Evolutionary conservation across 2,113 vertebrate species (phyloP).

Genomic region (Arenaria interpres): DNA sequence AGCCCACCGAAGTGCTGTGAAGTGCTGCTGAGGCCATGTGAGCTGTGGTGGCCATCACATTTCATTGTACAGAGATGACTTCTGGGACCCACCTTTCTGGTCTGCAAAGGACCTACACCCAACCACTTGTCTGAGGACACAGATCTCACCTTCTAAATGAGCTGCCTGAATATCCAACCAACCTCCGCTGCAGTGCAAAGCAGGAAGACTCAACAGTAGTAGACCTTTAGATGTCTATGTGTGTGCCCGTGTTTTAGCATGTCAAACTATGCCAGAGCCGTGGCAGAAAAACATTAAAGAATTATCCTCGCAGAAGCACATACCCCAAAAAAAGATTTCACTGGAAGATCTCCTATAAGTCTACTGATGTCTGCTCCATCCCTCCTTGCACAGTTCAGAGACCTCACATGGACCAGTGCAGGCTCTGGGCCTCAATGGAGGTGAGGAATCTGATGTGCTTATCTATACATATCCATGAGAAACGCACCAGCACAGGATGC

Average conservation of each 20-base stretch:
- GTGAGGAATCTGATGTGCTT: not conserved
- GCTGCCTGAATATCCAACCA: not conserved
- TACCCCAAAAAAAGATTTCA: not conserved
- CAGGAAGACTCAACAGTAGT: not conserved
- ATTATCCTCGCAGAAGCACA: not conserved
- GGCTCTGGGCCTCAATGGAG: not conserved
- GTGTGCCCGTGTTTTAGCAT: not conserved
- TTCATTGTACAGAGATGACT: too few species aligned
- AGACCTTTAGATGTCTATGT: not conserved
- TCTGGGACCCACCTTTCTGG: not conserved
- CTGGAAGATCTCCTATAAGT: not conserved
- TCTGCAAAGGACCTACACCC: not conserved
- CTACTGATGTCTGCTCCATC: not conserved
- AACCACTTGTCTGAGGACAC: fast-evolving
- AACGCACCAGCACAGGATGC: fast-evolving
- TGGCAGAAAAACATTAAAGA: not conserved
- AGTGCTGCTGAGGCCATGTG: not conserved
- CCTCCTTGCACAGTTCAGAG: not conserved
- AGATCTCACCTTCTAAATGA: not conserved
- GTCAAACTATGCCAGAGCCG: not conserved
- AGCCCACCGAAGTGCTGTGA: not conserved
- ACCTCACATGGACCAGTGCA: too few species aligned
- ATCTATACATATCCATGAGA: not conserved
- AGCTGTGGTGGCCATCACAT: not conserved
- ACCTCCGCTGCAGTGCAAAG: not conserved